phyloP scores from a whole-genome alignment of 1,140 invertebrate species.

The Drosophila elegans region DNA sequence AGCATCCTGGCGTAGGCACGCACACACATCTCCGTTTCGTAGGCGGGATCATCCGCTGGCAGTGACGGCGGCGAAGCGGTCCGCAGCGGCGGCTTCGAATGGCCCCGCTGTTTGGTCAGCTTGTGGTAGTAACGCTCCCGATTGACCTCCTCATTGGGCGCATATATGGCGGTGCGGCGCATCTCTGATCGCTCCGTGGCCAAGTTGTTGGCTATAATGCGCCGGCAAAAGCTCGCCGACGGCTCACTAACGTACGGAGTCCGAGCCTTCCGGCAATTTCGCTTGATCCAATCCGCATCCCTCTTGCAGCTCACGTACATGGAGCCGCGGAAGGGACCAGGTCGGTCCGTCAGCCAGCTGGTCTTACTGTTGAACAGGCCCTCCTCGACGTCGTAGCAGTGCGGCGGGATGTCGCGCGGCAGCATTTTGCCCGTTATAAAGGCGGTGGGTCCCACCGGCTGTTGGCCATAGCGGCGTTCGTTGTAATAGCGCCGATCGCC shows the following conservation, averaged over 20 bases:
- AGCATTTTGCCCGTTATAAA: constrained; percentile 49
- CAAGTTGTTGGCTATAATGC: constrained; percentile 56
- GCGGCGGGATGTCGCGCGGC: constrained; percentile 20
- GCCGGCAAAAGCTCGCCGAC: constrained; percentile 36
- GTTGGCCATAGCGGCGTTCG: constrained; percentile 52
- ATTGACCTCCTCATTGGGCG: constrained; percentile 31
- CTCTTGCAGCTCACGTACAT: constrained; percentile 47
- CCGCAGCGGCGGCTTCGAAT: background rate
- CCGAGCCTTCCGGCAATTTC: constrained; percentile 44
- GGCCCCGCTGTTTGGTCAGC: constrained; percentile 25
- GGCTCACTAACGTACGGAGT: constrained; percentile 32
- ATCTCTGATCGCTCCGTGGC: constrained; percentile 31
- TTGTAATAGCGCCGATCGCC: constrained; percentile 64
- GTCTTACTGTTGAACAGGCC: constrained; percentile 53
- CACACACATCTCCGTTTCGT: constrained; percentile 13
- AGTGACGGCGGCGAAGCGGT: background rate
- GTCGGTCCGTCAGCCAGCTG: constrained; percentile 51
- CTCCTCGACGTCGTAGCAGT: constrained; percentile 64
- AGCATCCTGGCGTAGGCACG: constrained; percentile 14
- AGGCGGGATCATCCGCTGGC: background rate
- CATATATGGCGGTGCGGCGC: constrained; percentile 38
- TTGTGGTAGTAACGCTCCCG: constrained; percentile 59
- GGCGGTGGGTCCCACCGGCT: constrained; percentile 63
- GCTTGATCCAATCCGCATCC: constrained; percentile 58
- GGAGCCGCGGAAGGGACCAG: constrained; percentile 30